Evolutionary conservation across 2,113 vertebrate species (phyloP), one percentile per base, ranked within the genome.

Genomic region (Megaceryle torquata): DNA sequence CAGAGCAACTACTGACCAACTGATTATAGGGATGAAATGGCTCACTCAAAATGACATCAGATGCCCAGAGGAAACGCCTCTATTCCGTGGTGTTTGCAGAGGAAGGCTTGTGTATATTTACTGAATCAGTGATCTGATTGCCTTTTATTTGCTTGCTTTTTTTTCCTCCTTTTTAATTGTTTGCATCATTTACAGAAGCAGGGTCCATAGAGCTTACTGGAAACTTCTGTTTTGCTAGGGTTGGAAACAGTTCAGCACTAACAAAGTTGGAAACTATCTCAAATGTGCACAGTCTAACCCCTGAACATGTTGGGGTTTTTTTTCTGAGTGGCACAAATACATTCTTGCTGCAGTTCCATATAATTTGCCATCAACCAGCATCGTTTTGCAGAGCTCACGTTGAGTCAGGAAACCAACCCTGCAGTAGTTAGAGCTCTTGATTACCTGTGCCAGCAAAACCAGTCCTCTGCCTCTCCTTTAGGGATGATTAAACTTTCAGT

Each of bases 201-300:
- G 13, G 9, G 4, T 78, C 18, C 51, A 9, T 22, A n/a, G 25
- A 28, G 65, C 46, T 78, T 89, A 61, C 61, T 83, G 72, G 51
- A 43, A 54, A 20, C 46, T 90, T 72, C 37, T 75, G 26, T 26
- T 93, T 90, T 88, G 54, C 54, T 88, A 6, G 64, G 51, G 86
- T 94, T 95, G 86, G 92, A 83, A 83, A 59, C 28, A 67, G 11
- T 86, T 86, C 3, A 8, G 80, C 31, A 15, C 31, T 59, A 77
- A 43, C 37, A 61, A 74, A 88, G 51, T 67, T 82, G 88, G 79
- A 90, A 96, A 80, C 75, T 86, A 60, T 88, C 91, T 84, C 57
- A 83, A 74, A 88, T 16, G 76, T 90, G 80, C 35, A 35, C 44
- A 41, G 37, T 54, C 64, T 70, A 81, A 51, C 60, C 68, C 53